Percentiles rank a stretch among this genome's conserved stretches.
phyloP scores from a whole-genome alignment of 2,888 invertebrate genomes.

The Cremastinae sp. region DNA sequence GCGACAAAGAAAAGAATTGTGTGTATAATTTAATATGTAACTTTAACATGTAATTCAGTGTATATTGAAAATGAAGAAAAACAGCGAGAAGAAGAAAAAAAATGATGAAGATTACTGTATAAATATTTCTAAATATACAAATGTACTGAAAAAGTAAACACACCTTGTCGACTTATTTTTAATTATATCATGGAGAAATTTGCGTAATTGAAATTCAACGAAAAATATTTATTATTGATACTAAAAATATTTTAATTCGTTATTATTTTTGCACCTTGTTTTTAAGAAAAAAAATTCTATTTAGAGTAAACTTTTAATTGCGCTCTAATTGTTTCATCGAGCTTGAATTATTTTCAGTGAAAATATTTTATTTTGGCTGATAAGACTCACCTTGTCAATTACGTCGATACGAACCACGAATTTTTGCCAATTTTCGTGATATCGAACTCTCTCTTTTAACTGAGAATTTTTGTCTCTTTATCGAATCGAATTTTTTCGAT shows the following conservation, averaged over 20 bases:
- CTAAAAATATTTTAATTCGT: neutral
- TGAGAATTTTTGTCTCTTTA: conserved; percentile 54
- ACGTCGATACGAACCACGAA: conserved; percentile 4
- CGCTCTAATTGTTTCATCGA: too few relatives aligned
- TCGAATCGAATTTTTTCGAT: neutral
- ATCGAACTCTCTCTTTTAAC: conserved; percentile 69
- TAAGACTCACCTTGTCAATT: conserved; percentile 12
- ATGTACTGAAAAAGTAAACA: conserved; percentile 69
- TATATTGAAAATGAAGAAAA: conserved; percentile 70
- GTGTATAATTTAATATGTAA: conserved; percentile 72
- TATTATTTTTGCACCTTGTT: too few relatives aligned
- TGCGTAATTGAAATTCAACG: too few relatives aligned
- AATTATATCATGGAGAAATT: too few relatives aligned
- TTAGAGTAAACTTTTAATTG: too few relatives aligned
- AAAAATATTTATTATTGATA: neutral
- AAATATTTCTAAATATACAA: conserved; percentile 78
- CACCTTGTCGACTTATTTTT: neutral
- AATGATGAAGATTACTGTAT: conserved; percentile 71
- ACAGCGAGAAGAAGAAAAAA: conserved; percentile 47
- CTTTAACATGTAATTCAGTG: conserved; percentile 75
- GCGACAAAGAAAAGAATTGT: conserved; percentile 68
- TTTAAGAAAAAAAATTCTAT: too few relatives aligned
- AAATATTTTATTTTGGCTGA: neutral
- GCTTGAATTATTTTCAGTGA: too few relatives aligned
- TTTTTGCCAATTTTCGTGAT: conserved; percentile 52